Conservation (phyloP, 2,797 vertebrate genomes). For the Sardinella longiceps region DNA sequence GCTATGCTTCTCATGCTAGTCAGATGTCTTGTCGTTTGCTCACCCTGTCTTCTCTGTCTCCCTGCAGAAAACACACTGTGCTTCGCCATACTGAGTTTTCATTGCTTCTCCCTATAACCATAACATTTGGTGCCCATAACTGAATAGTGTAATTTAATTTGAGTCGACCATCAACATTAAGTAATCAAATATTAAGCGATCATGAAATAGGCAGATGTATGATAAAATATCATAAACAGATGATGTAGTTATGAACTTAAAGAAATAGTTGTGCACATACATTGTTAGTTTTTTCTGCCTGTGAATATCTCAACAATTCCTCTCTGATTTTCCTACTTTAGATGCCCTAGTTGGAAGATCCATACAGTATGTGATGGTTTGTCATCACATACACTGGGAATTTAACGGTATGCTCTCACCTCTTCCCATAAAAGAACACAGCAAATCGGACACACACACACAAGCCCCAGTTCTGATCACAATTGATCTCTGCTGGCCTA, state of each 20-base stretch:
- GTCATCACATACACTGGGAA: background rate
- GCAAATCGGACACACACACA: constrained; percentile 62
- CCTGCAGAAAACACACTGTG: background rate
- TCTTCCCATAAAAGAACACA: background rate
- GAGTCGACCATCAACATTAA: too few relatives aligned
- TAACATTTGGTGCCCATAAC: too few relatives aligned
- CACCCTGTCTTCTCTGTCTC: background rate
- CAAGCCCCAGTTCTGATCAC: constrained; percentile 73
- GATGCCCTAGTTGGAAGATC: background rate
- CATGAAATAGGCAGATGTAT: too few relatives aligned
- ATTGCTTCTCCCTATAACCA: too few relatives aligned
- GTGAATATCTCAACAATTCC: constrained; percentile 45
- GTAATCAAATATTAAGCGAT: too few relatives aligned
- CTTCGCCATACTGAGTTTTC: constrained; percentile 28
- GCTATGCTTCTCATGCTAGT: background rate
- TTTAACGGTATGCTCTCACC: background rate
- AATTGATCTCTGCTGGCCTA: constrained; percentile 69
- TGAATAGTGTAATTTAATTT: too few relatives aligned
- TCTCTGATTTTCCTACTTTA: background rate
- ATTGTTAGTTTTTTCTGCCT: too few relatives aligned
- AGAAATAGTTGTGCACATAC: too few relatives aligned
- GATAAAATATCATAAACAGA: too few relatives aligned
- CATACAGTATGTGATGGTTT: background rate
- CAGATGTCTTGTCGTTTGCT: background rate
- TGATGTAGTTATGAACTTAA: too few relatives aligned